phyloP scores from a whole-genome alignment of 2,797 vertebrate species.

The Scolopax bukidnonensis region DNA sequence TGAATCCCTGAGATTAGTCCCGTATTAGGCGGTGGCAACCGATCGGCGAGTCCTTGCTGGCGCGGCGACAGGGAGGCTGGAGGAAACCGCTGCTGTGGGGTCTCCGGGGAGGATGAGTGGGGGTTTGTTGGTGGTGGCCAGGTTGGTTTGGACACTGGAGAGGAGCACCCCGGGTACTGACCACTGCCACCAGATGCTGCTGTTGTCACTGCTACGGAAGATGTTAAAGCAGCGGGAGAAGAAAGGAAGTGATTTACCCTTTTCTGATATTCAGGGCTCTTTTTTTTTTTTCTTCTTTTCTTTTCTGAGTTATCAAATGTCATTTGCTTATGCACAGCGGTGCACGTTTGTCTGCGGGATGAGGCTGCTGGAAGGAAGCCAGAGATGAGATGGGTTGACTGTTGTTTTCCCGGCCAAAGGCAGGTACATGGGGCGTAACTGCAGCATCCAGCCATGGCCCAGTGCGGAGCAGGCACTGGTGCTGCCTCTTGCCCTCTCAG shows the following conservation, averaged over 20 bases:
- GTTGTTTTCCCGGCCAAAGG: not conserved
- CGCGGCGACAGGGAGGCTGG: not conserved
- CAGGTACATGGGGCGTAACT: not conserved
- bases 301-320: slow-evolving; percentile 19
- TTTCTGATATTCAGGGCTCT: not conserved
- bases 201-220: slow-evolving; percentile 68
- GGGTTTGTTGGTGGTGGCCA: not conserved
- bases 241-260: slow-evolving; percentile 50
- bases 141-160: not conserved
- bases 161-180: slow-evolving; percentile 54
- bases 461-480: rapidly evolving
- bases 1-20: slow-evolving; percentile 48
- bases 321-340: not conserved
- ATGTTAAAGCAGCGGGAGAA: slow-evolving; percentile 8
- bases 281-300: not conserved
- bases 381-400: not conserved
- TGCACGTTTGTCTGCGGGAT: not conserved
- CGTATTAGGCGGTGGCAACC: not conserved
- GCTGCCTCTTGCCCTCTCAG: not conserved
- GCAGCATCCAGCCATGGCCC: rapidly evolving
- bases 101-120: rapidly evolving
- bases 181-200: slow-evolving; percentile 78
- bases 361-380: not conserved
- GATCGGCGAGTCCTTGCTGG: not conserved
- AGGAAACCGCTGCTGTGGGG: not conserved